Base-by-base conservation (phyloP, 1,140 invertebrate species). In the Semibalanus balanoides region DNA sequence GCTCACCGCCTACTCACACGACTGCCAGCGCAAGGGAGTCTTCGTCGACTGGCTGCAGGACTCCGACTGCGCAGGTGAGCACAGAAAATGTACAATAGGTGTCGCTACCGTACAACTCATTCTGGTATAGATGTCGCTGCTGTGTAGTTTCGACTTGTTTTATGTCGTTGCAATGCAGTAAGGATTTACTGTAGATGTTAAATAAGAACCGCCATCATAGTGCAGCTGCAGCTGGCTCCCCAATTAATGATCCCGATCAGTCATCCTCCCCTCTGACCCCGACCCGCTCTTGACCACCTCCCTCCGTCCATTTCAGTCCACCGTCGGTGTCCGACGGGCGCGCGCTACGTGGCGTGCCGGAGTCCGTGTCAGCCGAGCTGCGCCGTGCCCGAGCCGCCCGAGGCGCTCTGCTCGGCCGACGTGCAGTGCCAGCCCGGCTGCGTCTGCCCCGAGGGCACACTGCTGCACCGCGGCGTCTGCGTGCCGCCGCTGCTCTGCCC, bases 1-100 rank as follows among this genome's bases (percentile, higher is more conserved):
- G 74, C 89, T 96, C 78, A 89, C 90, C 75, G 94, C 94, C 0
- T 97, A 96, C 82, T 91, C 91, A 5, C 89, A 92, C 78, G 92
- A 95, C 82, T 96, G 95, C 83, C 86, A 88, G 73, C 85, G 92
- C 9, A 25, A 22, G 14, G 51, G 51, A 7, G 51, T 64, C 22
- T 25, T 25, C 51, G 51, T 64, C 14, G 14, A 64, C 22, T 64
- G 51, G 51, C 51, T 64, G 51, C 1, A 64, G 14, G 51, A 19
- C 11, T 14, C 51, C 7, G 51, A 64, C 51, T 64, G 51, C 22
- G 51, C 51, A 64, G 51, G 51, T 64, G 22, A 22, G 51, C 11
- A 22, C 1, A 1, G 35, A 40, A 40, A 40, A 40, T 5, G 35
- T 40, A n/a, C n/a, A n/a, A n/a, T n/a, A n/a, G n/a, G n/a, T n/a